Evolutionary conservation across 1,140 invertebrate genomes (phyloP).

Genomic region (Drosophila murphyi): DNA sequence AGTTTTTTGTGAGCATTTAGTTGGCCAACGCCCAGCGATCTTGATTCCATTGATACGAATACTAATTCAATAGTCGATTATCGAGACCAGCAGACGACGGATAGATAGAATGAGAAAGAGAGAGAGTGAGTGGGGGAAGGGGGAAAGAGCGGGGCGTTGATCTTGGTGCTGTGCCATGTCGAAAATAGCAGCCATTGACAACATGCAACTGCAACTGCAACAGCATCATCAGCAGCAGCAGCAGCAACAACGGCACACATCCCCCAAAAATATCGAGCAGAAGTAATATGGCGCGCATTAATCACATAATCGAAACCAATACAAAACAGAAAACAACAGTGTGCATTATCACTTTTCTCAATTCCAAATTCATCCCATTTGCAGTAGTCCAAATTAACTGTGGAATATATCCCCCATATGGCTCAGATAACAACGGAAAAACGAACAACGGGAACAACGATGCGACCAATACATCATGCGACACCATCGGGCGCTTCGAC

Average conservation of each 20-base stretch:
- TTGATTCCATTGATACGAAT: slow-evolving; percentile 41
- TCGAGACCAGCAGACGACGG: slow-evolving; percentile 37
- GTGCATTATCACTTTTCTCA: slow-evolving; percentile 8
- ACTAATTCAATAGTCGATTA: slow-evolving; percentile 23
- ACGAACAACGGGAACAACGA: slow-evolving; percentile 49
- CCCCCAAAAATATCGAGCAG: slow-evolving; percentile 14
- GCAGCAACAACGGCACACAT: slow-evolving; percentile 15
- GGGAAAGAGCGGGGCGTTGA: slow-evolving; percentile 47
- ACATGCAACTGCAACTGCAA: slow-evolving; percentile 10
- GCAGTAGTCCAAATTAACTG: slow-evolving; percentile 71
- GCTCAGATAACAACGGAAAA: slow-evolving; percentile 82
- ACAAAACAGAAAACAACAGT: not conserved
- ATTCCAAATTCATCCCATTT: not conserved
- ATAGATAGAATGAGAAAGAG: slow-evolving; percentile 6
- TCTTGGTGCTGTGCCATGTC: slow-evolving; percentile 80
- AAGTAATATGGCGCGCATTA: slow-evolving; percentile 34
- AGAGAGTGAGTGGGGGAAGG: not conserved
- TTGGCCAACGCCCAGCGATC: slow-evolving; percentile 54
- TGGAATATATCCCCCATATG: slow-evolving; percentile 60
- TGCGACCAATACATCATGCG: slow-evolving; percentile 33
- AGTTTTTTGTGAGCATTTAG: not conserved
- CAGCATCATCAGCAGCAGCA: not conserved
- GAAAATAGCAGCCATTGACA: slow-evolving; percentile 82
- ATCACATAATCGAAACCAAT: slow-evolving; percentile 47
- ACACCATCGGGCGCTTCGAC: slow-evolving; percentile 24